A percentile compares a stretch with the other conserved stretches of the same genome.
phyloP scores from a whole-genome alignment of 2,113 vertebrate genomes.

The Aleadryas rufinucha region DNA sequence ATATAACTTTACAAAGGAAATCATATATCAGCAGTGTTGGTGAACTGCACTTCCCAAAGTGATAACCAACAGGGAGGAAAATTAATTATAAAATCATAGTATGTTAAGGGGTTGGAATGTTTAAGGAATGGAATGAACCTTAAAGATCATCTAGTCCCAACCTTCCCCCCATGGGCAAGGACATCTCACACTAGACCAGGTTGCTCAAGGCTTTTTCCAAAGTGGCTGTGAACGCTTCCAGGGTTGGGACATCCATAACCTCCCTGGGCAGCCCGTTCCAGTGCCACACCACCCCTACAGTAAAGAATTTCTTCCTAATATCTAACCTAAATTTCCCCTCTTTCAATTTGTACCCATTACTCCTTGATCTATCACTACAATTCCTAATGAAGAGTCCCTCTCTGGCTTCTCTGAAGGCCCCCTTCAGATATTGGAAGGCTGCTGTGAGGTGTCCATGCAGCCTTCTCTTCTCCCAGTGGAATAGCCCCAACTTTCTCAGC shows the following conservation, averaged over 20 bases:
- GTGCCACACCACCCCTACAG: neutral
- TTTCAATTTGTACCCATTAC: neutral
- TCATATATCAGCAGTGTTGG: neutral
- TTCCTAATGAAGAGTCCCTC: too few species aligned
- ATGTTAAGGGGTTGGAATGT: neutral
- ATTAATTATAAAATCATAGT: neutral
- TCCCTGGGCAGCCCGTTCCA: neutral
- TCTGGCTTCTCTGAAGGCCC: neutral
- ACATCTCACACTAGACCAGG: neutral
- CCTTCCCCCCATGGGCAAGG: rapidly evolving
- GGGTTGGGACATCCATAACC: neutral
- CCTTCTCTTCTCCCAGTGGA: neutral
- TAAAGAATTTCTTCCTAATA: neutral
- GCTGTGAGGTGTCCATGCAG: neutral
- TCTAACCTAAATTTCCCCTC: neutral
- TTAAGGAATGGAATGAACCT: neutral
- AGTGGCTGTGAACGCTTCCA: neutral
- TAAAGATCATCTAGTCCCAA: neutral
- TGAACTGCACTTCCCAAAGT: neutral
- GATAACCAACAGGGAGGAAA: neutral
- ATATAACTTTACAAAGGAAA: neutral
- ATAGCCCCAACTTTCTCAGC: neutral
- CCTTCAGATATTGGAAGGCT: neutral
- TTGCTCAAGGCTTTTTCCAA: neutral
- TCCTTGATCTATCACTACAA: neutral